phyloP scores from a whole-genome alignment of 2,888 invertebrate species.

The Hoplodrina blanda region DNA sequence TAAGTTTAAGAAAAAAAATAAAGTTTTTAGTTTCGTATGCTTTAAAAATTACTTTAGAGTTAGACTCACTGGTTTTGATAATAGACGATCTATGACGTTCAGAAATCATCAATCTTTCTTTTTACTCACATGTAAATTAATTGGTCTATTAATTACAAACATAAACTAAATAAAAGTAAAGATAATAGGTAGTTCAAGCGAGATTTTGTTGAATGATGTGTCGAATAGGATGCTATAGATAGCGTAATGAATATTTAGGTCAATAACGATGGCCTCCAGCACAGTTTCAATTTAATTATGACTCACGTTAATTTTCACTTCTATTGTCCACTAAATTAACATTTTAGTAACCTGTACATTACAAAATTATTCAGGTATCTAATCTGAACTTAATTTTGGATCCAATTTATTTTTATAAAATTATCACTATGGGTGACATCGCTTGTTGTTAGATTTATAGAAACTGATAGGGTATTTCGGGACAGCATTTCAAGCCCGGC shows the following conservation, averaged over 20 bases:
- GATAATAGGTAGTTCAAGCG: conserved; percentile 18
- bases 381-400: background rate
- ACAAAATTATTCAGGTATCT: too few relatives aligned
- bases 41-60: background rate
- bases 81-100: background rate
- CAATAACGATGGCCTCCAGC: conserved; percentile 80
- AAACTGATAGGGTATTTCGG: conserved; percentile 41
- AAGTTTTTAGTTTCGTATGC: background rate
- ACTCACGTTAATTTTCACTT: conserved; percentile 60
- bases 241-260: conserved; percentile 75
- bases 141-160: background rate
- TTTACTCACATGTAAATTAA: background rate
- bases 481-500: conserved; percentile 75
- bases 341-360: conserved; percentile 1
- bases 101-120: background rate
- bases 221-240: conserved; percentile 69
- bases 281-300: conserved; percentile 67
- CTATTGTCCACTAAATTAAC: conserved; percentile 50
- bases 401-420: background rate
- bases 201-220: conserved; percentile 54
- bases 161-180: background rate
- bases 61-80: background rate
- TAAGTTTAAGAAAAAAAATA: conserved; percentile 14
- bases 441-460: background rate
- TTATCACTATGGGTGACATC: background rate